Conservation (phyloP, 2,797 vertebrate species). For the Cichlasoma orientale region DNA sequence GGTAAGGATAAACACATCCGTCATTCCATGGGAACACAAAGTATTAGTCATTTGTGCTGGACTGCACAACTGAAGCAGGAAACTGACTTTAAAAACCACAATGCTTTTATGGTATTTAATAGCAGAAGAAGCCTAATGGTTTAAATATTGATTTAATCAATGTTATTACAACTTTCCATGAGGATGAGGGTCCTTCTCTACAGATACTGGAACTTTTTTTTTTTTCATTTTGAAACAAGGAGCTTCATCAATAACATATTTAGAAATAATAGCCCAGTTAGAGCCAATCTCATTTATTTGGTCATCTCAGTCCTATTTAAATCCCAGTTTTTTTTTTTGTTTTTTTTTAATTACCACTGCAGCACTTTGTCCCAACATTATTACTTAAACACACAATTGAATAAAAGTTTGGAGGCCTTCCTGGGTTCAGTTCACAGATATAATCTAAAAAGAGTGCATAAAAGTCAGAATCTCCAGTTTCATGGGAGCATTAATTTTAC, state of each 20-base stretch:
- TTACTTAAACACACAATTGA: constrained; percentile 23
- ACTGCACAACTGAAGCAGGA: neutral
- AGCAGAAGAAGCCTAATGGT: neutral
- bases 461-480: constrained; percentile 47
- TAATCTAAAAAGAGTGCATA: constrained; percentile 39
- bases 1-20: constrained; percentile 17
- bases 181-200: constrained; percentile 1
- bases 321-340: neutral
- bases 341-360: neutral
- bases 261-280: constrained; percentile 1
- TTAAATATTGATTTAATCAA: constrained; percentile 14
- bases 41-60: neutral
- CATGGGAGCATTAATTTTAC: constrained; percentile 56
- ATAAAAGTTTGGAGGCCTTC: constrained; percentile 25
- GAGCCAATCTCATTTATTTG: neutral
- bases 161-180: neutral
- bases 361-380: neutral
- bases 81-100: neutral
- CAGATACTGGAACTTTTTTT: neutral
- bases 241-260: neutral
- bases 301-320: neutral
- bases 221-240: neutral
- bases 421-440: constrained; percentile 33
- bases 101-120: neutral
- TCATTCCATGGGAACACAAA: neutral